phyloP scores from a whole-genome alignment of 1,140 invertebrate species.

The Plutomurus gul region DNA sequence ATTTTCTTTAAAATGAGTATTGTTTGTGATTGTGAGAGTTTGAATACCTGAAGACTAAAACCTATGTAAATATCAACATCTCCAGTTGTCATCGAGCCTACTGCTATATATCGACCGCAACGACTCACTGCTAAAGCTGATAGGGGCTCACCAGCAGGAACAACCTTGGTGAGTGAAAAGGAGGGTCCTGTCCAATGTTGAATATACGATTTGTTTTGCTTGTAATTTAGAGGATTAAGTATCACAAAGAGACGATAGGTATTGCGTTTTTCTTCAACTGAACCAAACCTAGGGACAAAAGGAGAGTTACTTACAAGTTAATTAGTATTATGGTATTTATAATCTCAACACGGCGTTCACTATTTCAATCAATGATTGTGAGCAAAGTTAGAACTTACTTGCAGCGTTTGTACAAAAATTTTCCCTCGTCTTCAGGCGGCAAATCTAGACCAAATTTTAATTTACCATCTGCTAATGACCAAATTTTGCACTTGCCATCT shows the following conservation, averaged over 20 bases:
- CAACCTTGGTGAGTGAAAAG: slow-evolving; percentile 62
- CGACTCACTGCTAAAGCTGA: slow-evolving; percentile 78
- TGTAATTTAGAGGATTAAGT: slow-evolving; percentile 60
- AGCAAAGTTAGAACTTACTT: slow-evolving; percentile 62
- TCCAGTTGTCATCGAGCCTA: slow-evolving; percentile 90
- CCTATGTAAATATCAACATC: slow-evolving; percentile 87
- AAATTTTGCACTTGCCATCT: slow-evolving; percentile 80
- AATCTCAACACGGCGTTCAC: not conserved
- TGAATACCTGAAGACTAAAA: slow-evolving; percentile 82
- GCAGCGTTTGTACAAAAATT: slow-evolving; percentile 82
- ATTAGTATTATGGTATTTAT: slow-evolving; percentile 52
- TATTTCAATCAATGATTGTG: not conserved
- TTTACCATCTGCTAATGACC: slow-evolving; percentile 70
- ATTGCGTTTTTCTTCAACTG: slow-evolving; percentile 40
- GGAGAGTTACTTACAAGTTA: not conserved
- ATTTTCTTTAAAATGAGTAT: slow-evolving; percentile 66
- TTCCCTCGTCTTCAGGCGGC: slow-evolving; percentile 69
- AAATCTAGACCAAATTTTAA: slow-evolving; percentile 74
- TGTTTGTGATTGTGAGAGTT: not conserved
- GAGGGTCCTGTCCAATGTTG: slow-evolving; percentile 71
- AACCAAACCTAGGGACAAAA: slow-evolving; percentile 44
- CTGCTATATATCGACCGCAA: slow-evolving; percentile 86
- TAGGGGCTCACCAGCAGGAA: slow-evolving; percentile 50
- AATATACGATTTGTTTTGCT: slow-evolving; percentile 59
- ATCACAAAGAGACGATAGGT: slow-evolving; percentile 44